These are phyloP conservation scores for Pemphredon lugubris DNA, from an alignment of 2,888 invertebrate species.

Conservation along the genomic window DNA sequence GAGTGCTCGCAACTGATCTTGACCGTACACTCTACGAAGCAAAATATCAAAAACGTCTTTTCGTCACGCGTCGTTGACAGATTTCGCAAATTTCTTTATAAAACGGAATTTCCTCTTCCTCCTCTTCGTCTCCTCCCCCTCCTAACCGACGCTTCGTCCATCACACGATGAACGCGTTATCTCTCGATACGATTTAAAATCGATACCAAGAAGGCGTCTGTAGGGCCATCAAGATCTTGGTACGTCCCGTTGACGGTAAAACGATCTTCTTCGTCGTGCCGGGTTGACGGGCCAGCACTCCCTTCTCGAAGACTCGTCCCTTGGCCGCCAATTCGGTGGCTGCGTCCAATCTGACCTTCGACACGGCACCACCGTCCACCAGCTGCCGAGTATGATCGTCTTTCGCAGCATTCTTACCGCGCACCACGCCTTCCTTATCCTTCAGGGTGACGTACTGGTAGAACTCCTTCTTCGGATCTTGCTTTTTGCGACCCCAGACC, in stretches of 20 bases:
- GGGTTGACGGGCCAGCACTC: constrained; percentile 76
- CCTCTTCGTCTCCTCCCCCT: too few relatives aligned
- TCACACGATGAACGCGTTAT: neutral
- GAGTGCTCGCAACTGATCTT: neutral
- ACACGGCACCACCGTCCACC: constrained; percentile 76
- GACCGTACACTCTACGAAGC: constrained; percentile 4
- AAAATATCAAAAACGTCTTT: constrained; percentile 23
- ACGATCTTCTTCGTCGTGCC: constrained; percentile 71
- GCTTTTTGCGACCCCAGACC: constrained; percentile 88
- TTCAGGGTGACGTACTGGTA: constrained; percentile 78
- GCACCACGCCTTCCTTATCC: constrained; percentile 74
- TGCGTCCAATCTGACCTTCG: constrained; percentile 78
- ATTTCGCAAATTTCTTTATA: neutral
- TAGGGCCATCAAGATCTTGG: constrained; percentile 77
- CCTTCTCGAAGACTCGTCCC: constrained; percentile 78
- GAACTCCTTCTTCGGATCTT: constrained; percentile 77
- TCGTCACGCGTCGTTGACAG: neutral
- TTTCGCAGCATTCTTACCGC: constrained; percentile 75
- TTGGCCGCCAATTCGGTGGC: constrained; percentile 76
- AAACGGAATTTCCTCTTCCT: constrained; percentile 3
- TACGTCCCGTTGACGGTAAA: constrained; percentile 75
- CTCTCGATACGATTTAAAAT: constrained; percentile 61
- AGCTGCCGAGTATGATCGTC: constrained; percentile 77
- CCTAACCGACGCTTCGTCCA: neutral
- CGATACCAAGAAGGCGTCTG: constrained; percentile 79